Base-by-base conservation (phyloP, 2,888 invertebrate species). In the Idaea straminata region DNA sequence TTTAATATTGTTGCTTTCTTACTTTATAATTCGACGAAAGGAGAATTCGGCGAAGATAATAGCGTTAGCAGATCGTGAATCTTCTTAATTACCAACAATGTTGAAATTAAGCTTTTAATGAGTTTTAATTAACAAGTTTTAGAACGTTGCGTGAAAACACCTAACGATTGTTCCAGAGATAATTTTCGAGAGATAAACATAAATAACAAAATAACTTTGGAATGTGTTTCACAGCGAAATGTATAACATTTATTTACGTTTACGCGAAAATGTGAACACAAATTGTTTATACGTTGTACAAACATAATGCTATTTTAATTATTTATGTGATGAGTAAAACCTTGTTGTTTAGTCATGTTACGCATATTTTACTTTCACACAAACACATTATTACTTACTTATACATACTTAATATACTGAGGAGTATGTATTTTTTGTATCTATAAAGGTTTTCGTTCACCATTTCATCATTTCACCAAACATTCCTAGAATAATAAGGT, bases 51-150 rank as follows among this genome's bases (percentile, higher is more conserved):
- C 78, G 81, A 84, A 88, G 85, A 88, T 89, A 88, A 88, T 85
- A 88, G 82, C 84, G 84, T 86, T 85, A 83, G 83, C 83, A 85
- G 88, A 88, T 87, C 88, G 85, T 89, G 88, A 90, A 90, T 91
- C 88, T 91, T 88, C 88, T 89, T 91, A 91, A 91, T 89, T 89
- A 85, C 88, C 88, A 87, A 85, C 89, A 87, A 87, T 89, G 88
- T 88, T 83, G 83, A 89, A 89, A 89, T 89, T 88, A 88, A 87
- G 88, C 88, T 87, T 87, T 87, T 87, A 90, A 89, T 88, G 87
- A 89, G 86, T 89, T 90, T 90, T 89, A 89, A 91, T 91, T 90
- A 91, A 87, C 86, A 89, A 89, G 84, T 89, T 89, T 84, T 76
- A 79, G 82, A 82, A 85, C 83, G 81, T 82, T 82, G 83, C 82